Percentiles rank a stretch among this genome's conserved stretches.
phyloP scores from a whole-genome alignment of 2,888 invertebrate genomes.

The Lucinisca nassula region DNA sequence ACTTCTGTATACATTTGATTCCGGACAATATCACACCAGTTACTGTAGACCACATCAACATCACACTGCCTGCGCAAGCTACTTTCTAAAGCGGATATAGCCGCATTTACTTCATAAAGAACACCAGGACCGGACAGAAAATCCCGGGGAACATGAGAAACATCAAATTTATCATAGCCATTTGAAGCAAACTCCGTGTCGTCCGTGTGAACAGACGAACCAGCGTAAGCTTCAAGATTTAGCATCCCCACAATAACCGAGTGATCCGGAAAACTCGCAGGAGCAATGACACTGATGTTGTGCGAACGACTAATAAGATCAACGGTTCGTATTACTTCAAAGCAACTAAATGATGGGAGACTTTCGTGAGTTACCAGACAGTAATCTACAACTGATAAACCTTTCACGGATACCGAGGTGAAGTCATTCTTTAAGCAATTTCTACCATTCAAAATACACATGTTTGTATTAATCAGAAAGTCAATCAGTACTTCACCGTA shows the following conservation, averaged over 20 bases:
- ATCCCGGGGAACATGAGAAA: neutral
- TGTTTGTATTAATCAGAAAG: conserved; percentile 9
- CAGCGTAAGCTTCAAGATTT: neutral
- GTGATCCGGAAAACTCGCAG: neutral
- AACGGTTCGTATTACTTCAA: neutral
- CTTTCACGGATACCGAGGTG: conserved; percentile 12
- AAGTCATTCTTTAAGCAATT: neutral
- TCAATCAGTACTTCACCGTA: neutral
- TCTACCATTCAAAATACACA: conserved; percentile 1
- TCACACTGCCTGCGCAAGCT: neutral
- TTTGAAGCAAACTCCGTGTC: too few relatives aligned
- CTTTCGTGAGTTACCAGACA: too few relatives aligned
- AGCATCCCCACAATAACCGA: neutral
- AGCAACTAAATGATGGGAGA: neutral
- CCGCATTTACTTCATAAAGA: neutral
- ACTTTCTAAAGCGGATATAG: neutral
- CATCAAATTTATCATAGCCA: conserved; percentile 11
- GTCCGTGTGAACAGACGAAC: too few relatives aligned
- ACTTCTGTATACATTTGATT: conserved; percentile 3
- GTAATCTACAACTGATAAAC: conserved; percentile 6
- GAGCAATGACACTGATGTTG: neutral
- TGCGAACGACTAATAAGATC: neutral
- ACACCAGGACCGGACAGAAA: neutral
- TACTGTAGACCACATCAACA: neutral
- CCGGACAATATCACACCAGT: conserved; percentile 2